Evolutionary conservation across 2,888 invertebrate species (phyloP).

Genomic region (Halictus ligatus): DNA sequence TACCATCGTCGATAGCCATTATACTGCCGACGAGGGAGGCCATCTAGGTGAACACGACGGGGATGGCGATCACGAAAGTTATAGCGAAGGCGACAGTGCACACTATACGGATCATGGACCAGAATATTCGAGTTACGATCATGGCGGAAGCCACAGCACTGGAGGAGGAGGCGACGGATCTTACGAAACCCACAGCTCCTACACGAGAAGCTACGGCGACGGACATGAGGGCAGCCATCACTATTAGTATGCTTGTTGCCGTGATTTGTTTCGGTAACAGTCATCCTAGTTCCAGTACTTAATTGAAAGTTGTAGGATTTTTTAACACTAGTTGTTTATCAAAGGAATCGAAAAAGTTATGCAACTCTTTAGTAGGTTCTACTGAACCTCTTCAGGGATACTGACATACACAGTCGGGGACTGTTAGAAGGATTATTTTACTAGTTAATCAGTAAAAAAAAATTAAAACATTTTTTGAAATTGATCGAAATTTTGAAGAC

Average conservation of each 20-base stretch:
- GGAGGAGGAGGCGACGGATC: constrained; percentile 74
- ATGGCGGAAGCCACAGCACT: constrained; percentile 72
- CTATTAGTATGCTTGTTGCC: constrained; percentile 26
- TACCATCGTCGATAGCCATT: constrained; percentile 76
- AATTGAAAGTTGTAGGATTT: no score
- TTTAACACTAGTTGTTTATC: no score
- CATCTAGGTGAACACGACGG: constrained; percentile 68
- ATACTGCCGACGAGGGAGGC: constrained; percentile 69
- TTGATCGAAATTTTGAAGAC: no score
- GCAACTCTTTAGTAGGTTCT: no score
- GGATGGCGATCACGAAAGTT: constrained; percentile 60
- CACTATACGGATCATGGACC: constrained; percentile 69
- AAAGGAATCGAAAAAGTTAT: no score
- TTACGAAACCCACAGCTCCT: constrained; percentile 72
- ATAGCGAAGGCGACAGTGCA: constrained; percentile 64
- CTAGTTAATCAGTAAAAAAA: no score
- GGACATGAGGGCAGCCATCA: constrained; percentile 49
- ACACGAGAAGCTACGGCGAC: constrained; percentile 68
- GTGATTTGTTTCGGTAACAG: background rate
- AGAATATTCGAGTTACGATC: constrained; percentile 73
- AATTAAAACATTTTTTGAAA: no score
- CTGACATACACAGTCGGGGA: no score
- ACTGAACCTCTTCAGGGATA: no score
- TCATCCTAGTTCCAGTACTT: no score
- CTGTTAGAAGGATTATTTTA: no score